These are phyloP conservation scores for Drosophila yakuba DNA, from an alignment of 1,140 invertebrate genomes.

Conservation along the genomic window DNA sequence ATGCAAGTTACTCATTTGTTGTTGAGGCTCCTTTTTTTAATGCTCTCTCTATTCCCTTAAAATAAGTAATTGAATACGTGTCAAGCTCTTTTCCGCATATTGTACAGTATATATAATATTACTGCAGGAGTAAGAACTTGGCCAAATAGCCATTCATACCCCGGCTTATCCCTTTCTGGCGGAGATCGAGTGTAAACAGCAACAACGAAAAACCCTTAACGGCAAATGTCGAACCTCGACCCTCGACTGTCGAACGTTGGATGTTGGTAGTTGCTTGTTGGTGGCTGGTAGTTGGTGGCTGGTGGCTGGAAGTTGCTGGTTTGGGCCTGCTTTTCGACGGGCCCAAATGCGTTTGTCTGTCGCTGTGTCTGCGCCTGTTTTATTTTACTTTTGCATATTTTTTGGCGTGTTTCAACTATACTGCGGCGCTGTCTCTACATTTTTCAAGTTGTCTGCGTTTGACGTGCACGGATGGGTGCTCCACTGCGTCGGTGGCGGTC, in stretches of 20 bases:
- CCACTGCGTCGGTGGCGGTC: constrained; percentile 64
- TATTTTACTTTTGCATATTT: constrained; percentile 84
- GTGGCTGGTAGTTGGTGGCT: constrained; percentile 16
- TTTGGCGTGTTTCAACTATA: constrained; percentile 82
- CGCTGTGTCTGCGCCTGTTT: constrained; percentile 67
- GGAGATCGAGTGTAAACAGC: constrained; percentile 51
- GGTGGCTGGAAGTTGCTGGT: constrained; percentile 23
- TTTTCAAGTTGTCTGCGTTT: constrained; percentile 83
- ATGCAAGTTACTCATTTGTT: too few relatives aligned
- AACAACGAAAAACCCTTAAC: constrained; percentile 70
- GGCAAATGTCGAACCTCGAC: constrained; percentile 74
- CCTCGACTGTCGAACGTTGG: constrained; percentile 51
- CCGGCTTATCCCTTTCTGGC: constrained; percentile 1
- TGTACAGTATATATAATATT: neutral
- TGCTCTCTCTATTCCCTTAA: too few relatives aligned
- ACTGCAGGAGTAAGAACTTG: neutral
- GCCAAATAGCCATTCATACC: neutral
- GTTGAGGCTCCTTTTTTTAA: too few relatives aligned
- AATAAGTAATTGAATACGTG: too few relatives aligned
- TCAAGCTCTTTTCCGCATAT: too few relatives aligned
- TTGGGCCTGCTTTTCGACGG: constrained; percentile 37
- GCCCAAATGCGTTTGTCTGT: constrained; percentile 66
- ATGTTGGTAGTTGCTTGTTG: constrained; percentile 14
- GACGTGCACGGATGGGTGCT: constrained; percentile 79
- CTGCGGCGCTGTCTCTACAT: constrained; percentile 81